phyloP scores from a whole-genome alignment of 2,113 vertebrate species.

The Dicrurus megarhynchus region DNA sequence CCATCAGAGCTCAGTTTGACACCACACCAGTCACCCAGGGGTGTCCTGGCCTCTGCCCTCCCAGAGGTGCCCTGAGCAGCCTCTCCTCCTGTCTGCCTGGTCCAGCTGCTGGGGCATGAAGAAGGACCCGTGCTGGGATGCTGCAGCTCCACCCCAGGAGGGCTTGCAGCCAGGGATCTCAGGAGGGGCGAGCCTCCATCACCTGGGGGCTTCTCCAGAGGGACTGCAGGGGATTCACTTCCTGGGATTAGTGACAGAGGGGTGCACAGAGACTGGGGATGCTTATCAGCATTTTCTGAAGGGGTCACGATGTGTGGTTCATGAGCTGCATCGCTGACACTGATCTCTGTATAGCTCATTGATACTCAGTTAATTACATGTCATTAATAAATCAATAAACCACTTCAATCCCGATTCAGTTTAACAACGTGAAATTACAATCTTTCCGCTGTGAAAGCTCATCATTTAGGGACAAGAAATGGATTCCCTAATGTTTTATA shows the following conservation, averaged over 20 bases:
- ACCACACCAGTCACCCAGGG: accelerated
- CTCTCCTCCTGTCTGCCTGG: accelerated
- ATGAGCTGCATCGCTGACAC: not conserved
- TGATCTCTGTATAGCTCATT: not conserved
- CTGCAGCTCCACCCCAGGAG: not conserved
- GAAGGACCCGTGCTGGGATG: accelerated
- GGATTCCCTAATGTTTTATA: not conserved
- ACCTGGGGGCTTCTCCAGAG: accelerated
- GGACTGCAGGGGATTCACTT: too few relatives aligned
- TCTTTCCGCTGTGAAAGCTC: not conserved
- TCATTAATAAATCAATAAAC: not conserved
- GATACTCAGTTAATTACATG: not conserved
- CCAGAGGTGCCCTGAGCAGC: accelerated
- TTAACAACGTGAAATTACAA: not conserved
- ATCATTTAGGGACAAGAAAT: not conserved
- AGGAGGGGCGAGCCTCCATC: accelerated
- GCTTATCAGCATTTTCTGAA: not conserved
- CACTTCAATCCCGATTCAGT: accelerated
- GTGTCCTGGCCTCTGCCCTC: accelerated
- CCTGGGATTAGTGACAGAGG: not conserved
- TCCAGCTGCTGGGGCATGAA: accelerated
- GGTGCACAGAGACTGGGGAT: not conserved
- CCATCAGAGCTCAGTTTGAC: accelerated
- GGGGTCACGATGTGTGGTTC: accelerated
- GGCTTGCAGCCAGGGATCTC: not conserved